Evolutionary conservation across 2,797 vertebrate genomes (phyloP).

Genomic region (Anas georgica): DNA sequence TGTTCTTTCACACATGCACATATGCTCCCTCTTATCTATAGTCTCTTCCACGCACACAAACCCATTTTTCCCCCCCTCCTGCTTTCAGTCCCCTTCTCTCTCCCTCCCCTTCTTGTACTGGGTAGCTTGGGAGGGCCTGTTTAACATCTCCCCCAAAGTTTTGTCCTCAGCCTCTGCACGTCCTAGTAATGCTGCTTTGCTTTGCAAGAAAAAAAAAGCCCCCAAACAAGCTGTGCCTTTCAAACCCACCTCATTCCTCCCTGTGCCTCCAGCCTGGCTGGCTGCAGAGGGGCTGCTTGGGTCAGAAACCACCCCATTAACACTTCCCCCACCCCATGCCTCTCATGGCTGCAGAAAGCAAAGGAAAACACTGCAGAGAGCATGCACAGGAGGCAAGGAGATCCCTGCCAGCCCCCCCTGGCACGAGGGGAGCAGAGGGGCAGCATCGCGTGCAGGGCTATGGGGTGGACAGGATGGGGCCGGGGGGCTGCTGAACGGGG

Average conservation of each 20-base stretch:
- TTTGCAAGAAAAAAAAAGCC: neutral
- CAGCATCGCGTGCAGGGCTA: neutral
- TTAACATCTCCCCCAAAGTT: neutral
- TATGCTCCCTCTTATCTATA: conserved; percentile 25
- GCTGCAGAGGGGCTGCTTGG: neutral
- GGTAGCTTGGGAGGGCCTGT: neutral
- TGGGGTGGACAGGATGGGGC: neutral
- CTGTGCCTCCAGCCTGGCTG: neutral
- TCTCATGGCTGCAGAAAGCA: neutral
- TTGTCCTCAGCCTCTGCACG: neutral
- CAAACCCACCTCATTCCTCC: neutral
- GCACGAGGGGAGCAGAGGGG: neutral
- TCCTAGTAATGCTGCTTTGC: neutral
- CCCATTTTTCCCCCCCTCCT: neutral
- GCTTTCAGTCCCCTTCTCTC: neutral
- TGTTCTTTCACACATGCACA: conserved; percentile 60
- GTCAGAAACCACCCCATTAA: neutral
- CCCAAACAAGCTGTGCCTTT: neutral
- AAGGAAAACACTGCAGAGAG: neutral
- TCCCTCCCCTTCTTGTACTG: neutral
- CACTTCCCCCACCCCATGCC: neutral
- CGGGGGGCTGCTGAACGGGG: neutral
- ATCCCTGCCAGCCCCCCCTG: neutral
- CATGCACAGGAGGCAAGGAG: conserved; percentile 39
- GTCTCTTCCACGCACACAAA: neutral